These are phyloP conservation scores for Nemurella pictetii DNA, from an alignment of 2,888 invertebrate species.

Conservation along the genomic window DNA sequence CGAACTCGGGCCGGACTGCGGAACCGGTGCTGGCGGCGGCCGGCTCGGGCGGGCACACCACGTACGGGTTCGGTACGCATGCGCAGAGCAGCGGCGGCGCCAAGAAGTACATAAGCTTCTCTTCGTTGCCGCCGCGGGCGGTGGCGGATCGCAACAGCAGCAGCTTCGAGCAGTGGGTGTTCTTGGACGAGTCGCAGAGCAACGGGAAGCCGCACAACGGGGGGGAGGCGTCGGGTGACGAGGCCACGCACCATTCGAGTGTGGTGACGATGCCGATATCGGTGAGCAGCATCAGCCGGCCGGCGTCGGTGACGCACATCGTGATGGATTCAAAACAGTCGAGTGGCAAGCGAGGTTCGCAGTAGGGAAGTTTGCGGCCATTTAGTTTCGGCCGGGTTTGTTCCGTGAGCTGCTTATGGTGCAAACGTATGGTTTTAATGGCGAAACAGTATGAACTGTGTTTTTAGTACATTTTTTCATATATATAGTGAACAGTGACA, in stretches of 20 bases:
- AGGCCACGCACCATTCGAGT: constrained; percentile 44
- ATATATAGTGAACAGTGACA: neutral
- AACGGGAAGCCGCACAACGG: constrained; percentile 43
- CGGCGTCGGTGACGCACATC: constrained; percentile 50
- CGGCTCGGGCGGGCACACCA: neutral
- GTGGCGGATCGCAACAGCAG: constrained; percentile 44
- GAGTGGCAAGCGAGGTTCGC: constrained; percentile 30
- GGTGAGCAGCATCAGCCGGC: constrained; percentile 47
- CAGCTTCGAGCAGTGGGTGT: constrained; percentile 53
- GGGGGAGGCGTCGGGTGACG: constrained; percentile 41
- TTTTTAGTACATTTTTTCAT: neutral
- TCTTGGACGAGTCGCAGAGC: constrained; percentile 46
- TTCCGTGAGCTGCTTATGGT: neutral
- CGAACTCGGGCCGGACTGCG: constrained; percentile 19
- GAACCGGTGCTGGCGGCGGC: neutral
- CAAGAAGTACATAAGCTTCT: constrained; percentile 38
- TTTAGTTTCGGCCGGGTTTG: neutral
- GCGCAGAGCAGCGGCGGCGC: neutral
- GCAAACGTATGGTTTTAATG: neutral
- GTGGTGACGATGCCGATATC: constrained; percentile 43
- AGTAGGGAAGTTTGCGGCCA: neutral
- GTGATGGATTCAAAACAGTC: constrained; percentile 44
- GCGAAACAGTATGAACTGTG: neutral
- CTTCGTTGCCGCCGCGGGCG: constrained; percentile 33
- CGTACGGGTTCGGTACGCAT: neutral